Base-by-base conservation (phyloP, 1,140 invertebrate genomes). In the Microplitis demolitor region DNA sequence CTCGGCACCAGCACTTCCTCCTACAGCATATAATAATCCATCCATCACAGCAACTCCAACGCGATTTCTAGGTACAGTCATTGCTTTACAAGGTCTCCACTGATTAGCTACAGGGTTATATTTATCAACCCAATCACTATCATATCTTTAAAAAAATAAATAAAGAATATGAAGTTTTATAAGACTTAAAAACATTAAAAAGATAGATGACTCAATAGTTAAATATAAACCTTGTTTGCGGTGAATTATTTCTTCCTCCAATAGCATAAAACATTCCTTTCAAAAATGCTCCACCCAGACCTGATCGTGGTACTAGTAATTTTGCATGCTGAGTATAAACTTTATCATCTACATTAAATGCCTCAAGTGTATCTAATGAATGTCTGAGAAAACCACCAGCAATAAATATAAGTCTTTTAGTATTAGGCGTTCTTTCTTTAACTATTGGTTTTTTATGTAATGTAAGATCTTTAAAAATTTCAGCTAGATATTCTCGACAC, bases 41-140 rank as follows among this genome's bases (percentile, higher is more conserved):
- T 97, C 96, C 90, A 97, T 94, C 11, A 96, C 94, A n/a, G 95
- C 95, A 14, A 96, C 95, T 14, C 95, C 95, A 4, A 96, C 93
- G 74, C 96, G 90, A 86, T 96, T 95, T 66, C 96, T 88, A 0
- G 95, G 91, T 39, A 92, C 91, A 14, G 93, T 92, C 95, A 97
- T 96, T 4, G 94, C 92, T 74, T 90, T 91, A 77, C 93, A 95
- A 1, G 93, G 90, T 54, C 92, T 85, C 94, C 94, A 96, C 72
- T 90, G 87, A 83, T 95, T 94, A 9, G 89, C 89, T 50, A 90
- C 86, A 13, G 94, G 94, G 87, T 96, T 94, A 84, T 94, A 93
- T 77, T 88, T 88, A 77, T 91, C 90, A 0, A 86, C 84, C 85
- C 85, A 87, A 64, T 87, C 84, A 56, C 85, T 87, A 33, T 87